These are phyloP conservation scores for Parnassius smintheus DNA, from an alignment of 2,888 invertebrate genomes.

Conservation along the genomic window DNA sequence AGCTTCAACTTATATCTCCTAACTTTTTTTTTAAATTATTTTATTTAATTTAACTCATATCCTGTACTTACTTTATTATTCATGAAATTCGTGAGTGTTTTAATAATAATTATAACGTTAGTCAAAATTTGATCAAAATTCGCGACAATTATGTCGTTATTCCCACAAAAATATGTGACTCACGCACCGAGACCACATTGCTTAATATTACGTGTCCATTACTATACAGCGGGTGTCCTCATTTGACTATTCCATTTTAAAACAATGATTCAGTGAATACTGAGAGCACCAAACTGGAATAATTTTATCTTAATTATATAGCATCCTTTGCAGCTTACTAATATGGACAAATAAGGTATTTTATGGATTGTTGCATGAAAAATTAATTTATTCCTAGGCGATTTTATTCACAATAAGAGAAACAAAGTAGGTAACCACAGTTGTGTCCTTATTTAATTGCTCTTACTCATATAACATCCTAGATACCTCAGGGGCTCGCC, in stretches of 20 bases:
- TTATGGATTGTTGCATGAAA: slow-evolving; percentile 9
- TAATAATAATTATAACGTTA: too few relatives aligned
- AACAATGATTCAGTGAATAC: slow-evolving; percentile 54
- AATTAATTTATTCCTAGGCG: slow-evolving; percentile 3
- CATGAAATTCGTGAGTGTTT: too few relatives aligned
- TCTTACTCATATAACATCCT: too few relatives aligned
- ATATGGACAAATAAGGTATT: slow-evolving; percentile 23
- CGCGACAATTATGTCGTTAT: slow-evolving; percentile 2
- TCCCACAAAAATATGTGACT: slow-evolving; percentile 29
- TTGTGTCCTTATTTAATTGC: too few relatives aligned
- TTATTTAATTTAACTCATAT: too few relatives aligned
- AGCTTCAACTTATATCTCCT: too few relatives aligned
- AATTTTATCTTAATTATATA: slow-evolving; percentile 40
- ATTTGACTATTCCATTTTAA: slow-evolving; percentile 64
- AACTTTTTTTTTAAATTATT: too few relatives aligned
- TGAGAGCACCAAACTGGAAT: slow-evolving; percentile 40
- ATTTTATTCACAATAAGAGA: neutral
- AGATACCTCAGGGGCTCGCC: too few relatives aligned
- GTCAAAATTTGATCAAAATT: neutral
- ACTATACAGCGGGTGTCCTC: slow-evolving; percentile 39
- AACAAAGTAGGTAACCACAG: too few relatives aligned
- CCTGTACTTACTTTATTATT: too few relatives aligned
- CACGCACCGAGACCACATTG: slow-evolving; percentile 25
- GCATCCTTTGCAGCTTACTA: slow-evolving; percentile 23
- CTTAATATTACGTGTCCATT: slow-evolving; percentile 40